Percentiles rank a stretch among this genome's conserved stretches.
Evolutionary conservation across 1,140 invertebrate genomes (phyloP).

Genomic region (Adelges cooleyi): DNA sequence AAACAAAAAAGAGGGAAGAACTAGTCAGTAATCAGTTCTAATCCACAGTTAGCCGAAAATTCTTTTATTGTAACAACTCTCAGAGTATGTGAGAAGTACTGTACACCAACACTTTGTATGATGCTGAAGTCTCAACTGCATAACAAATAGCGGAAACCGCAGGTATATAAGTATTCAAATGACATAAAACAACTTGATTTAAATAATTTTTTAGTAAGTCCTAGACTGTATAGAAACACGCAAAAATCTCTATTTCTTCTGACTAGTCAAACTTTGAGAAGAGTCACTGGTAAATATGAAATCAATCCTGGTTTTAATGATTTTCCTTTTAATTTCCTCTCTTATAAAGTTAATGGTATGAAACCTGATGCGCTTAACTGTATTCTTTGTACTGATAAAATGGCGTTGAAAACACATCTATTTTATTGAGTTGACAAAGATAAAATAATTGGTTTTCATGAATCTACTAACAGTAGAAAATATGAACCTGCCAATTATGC

Average conservation of each 20-base stretch:
- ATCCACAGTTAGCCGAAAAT: background rate
- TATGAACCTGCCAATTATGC: background rate
- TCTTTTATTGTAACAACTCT: background rate
- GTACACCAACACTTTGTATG: background rate
- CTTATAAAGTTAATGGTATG: background rate
- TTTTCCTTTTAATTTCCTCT: background rate
- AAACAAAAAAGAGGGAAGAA: background rate
- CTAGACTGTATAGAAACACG: background rate
- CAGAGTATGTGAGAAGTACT: background rate
- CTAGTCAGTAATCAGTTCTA: background rate
- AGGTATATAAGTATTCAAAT: background rate
- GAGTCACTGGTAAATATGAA: background rate
- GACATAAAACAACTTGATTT: background rate
- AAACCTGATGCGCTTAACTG: background rate
- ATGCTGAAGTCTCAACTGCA: background rate
- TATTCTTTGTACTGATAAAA: background rate
- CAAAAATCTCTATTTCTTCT: background rate
- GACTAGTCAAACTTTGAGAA: background rate
- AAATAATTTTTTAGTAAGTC: background rate
- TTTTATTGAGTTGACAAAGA: background rate
- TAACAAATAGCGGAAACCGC: background rate
- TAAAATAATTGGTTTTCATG: slow-evolving; percentile 3
- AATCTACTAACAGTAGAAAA: background rate
- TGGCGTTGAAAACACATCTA: background rate
- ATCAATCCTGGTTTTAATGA: background rate